Base-by-base conservation (phyloP, 2,113 vertebrate species). In the Atractosteus spatula region DNA sequence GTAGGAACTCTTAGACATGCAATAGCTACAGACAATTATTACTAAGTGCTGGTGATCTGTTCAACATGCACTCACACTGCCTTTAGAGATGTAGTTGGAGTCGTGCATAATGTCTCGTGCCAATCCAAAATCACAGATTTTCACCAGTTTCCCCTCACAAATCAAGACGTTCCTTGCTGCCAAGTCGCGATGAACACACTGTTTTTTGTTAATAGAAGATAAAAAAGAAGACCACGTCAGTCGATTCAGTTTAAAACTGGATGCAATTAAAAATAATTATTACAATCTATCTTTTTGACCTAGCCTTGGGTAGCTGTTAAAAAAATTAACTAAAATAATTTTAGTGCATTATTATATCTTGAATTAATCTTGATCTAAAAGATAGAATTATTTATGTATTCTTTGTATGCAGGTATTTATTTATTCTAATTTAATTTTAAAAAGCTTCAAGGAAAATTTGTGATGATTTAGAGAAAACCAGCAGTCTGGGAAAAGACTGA, bases 81-180 rank as follows among this genome's bases (percentile, higher is more conserved):
- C 97, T 89, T 99, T 99, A 75, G 97, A 99, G 83, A 99, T 98
- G 72, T 99, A 99, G 87, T 99, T 99, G 12, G 96, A 96, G 79
- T 99, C 97, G 1, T 97, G 92, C 95, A 99, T 96, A 84, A 99
- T 98, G 88, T 99, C 97, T 76, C 97, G 92, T 0, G 97, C 97
- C 80, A 99, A 84, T 64, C 97, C 97, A 7, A 99, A 99, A 88
- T 99, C 97, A 76, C 97, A 99, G 82, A 99, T 99, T 91, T 99
- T 99, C 84, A 97, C 96, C 80, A 99, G 92, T 78, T 98, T 99
- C 56, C 97, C 97, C 73, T 99, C 97, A 0, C 96, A 98, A 87
- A 99, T 98, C 81, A 99, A 88, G 68, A 99, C 97, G 0, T 99
- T 99, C 71, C 97, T 94, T 69, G 97, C 97, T 0, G 97, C 97